phyloP scores from a whole-genome alignment of 2,888 invertebrate genomes.

The Hypselothyrea guttata region DNA sequence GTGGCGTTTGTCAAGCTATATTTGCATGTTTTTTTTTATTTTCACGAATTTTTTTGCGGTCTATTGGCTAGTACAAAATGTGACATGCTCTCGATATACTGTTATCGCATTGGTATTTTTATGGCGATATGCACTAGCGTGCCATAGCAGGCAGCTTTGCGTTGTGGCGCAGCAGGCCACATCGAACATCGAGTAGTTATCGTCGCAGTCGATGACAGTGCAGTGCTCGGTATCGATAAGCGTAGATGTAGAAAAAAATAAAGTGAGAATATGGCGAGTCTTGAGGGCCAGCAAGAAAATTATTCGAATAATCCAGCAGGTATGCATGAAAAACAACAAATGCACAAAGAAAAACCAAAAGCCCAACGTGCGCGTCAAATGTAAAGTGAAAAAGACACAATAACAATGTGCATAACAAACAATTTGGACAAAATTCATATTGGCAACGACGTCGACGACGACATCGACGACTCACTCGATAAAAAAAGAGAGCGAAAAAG shows the following conservation, averaged over 20 bases:
- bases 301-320: conserved; percentile 82
- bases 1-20: no score
- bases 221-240: conserved; percentile 51
- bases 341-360: conserved; percentile 32
- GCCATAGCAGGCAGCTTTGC: conserved; percentile 15
- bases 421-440: conserved; percentile 64
- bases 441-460: conserved; percentile 56
- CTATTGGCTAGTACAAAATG: conserved; percentile 10
- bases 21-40: no score
- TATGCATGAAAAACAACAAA: conserved; percentile 73
- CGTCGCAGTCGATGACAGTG: conserved; percentile 41
- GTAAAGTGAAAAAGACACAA: conserved; percentile 40
- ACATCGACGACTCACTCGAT: conserved; percentile 66
- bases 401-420: conserved; percentile 30
- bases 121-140: neutral
- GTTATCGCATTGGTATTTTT: neutral
- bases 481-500: conserved; percentile 67
- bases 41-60: no score
- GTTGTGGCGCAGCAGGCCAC: neutral
- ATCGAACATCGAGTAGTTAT: conserved; percentile 17
- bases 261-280: conserved; percentile 82
- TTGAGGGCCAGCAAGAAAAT: conserved; percentile 83
- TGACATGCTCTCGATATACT: conserved; percentile 17
- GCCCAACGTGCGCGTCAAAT: conserved; percentile 24
- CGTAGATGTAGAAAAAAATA: conserved; percentile 62